Base-by-base conservation (phyloP, 2,113 vertebrate genomes). In the Paraplagusia blochii region DNA sequence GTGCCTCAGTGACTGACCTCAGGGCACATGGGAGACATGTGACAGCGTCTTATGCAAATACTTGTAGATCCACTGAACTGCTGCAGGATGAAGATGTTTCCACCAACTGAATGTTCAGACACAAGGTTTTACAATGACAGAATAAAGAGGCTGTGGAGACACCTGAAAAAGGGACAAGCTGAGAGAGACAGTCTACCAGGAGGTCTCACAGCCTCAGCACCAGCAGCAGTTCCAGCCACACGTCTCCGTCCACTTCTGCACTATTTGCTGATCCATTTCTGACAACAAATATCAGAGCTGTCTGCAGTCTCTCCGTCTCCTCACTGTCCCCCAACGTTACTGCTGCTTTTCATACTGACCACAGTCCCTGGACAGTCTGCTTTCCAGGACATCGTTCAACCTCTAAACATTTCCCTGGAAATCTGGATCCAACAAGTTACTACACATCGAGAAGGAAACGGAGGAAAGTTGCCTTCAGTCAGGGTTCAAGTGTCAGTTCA, bases 341-440 rank as follows among this genome's bases (percentile, higher is more conserved):
- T 73, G 66, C 58, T 66, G 75, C 46, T 66, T 69, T 43, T 39
- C 57, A 72, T 79, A 69, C 6, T 29, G n/a, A 53, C 50, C 51
- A 52, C 42, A 35, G 50, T 33, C 49, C 29, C 49, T 46, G 18
- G 42, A 58, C 35, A 29, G 5, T 51, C n/a, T 42, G 16, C 47
- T 72, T 58, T 77, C 59, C 42, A 33, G 9, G 7, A 2, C 9
- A 5, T 8, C 4, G 6, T 33, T 34, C 36, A 39, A 38, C 52
- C 73, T 44, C 69, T 45, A 58, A 53, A 69, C 62, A 51, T 74
- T 80, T 76, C 72, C 74, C 77, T 48, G 9, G 19, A 51, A 66
- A 69, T 60, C 47, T 38, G 36, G 45, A 45, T 60, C 63, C 66
- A 69, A 45, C 36, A 29, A 29, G 22, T 29, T 45, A 42, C 60